phyloP scores from a whole-genome alignment of 2,797 vertebrate genomes.

The Tenualosa ilisha region DNA sequence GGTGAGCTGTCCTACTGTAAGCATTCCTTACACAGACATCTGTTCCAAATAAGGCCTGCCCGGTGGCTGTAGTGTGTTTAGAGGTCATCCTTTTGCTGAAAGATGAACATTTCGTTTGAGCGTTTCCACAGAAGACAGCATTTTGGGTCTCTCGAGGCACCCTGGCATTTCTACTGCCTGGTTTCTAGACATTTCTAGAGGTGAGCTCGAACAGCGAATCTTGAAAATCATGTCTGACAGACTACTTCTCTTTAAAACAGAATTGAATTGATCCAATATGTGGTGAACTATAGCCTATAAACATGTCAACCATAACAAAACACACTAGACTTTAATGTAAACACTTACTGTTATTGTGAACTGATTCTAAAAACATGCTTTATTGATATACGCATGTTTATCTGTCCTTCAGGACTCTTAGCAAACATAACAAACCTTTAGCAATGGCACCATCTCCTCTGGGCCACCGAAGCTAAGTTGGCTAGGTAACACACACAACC shows the following conservation, averaged over 20 bases:
- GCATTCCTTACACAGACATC: background rate
- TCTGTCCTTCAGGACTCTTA: background rate
- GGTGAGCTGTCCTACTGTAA: background rate
- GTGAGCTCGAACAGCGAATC: background rate
- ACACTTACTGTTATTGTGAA: background rate
- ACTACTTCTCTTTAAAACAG: background rate
- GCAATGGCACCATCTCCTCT: background rate
- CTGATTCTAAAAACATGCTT: background rate
- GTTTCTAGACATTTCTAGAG: background rate
- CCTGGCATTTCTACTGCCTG: background rate
- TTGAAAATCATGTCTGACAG: background rate
- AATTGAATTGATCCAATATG: too few species aligned
- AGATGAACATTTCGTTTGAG: background rate
- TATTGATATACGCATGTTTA: background rate
- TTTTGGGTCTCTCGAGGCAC: background rate
- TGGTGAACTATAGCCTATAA: background rate
- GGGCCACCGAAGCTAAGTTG: background rate
- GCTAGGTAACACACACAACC: background rate
- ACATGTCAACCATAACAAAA: background rate
- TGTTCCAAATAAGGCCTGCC: constrained; percentile 3
- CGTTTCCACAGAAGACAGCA: constrained; percentile 19
- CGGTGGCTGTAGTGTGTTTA: background rate
- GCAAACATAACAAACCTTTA: background rate
- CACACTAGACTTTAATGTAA: constrained; percentile 6
- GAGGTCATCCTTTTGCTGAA: background rate